These are phyloP conservation scores for Nesoenas mayeri DNA, from an alignment of 2,113 vertebrate genomes.

Conservation along the genomic window DNA sequence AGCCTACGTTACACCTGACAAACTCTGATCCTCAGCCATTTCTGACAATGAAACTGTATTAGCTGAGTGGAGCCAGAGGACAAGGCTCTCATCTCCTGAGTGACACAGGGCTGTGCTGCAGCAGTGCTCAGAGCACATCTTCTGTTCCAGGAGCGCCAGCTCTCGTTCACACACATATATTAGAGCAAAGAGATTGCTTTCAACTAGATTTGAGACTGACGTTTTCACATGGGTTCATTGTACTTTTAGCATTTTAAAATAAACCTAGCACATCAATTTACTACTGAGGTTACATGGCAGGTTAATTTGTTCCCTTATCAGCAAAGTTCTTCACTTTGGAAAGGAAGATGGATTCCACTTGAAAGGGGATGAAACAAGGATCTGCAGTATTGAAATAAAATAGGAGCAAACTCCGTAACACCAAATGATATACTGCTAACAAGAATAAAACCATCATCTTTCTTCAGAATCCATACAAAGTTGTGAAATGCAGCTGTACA, in stretches of 20 bases:
- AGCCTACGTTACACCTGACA: slow-evolving; percentile 5
- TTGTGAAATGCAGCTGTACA: background rate
- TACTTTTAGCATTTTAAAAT: slow-evolving; percentile 35
- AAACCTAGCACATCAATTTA: background rate
- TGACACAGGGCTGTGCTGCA: background rate
- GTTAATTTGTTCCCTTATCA: slow-evolving; percentile 12
- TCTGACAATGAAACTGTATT: background rate
- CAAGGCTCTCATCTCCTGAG: background rate
- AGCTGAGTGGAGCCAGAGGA: slow-evolving; percentile 1
- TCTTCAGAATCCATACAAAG: background rate
- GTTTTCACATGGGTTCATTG: background rate
- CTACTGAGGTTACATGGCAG: background rate
- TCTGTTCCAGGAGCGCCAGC: background rate
- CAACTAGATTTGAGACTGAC: background rate
- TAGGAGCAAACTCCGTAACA: background rate
- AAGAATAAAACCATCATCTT: background rate
- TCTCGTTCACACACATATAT: background rate
- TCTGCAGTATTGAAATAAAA: background rate
- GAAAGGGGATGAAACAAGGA: background rate
- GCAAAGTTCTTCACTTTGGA: background rate
- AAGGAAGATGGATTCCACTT: background rate
- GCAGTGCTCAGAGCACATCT: background rate
- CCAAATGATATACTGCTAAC: background rate
- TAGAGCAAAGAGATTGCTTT: background rate
- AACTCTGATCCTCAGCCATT: slow-evolving; percentile 5